Conservation (phyloP, 1,140 invertebrate species). For the Eupeodes corollae region DNA sequence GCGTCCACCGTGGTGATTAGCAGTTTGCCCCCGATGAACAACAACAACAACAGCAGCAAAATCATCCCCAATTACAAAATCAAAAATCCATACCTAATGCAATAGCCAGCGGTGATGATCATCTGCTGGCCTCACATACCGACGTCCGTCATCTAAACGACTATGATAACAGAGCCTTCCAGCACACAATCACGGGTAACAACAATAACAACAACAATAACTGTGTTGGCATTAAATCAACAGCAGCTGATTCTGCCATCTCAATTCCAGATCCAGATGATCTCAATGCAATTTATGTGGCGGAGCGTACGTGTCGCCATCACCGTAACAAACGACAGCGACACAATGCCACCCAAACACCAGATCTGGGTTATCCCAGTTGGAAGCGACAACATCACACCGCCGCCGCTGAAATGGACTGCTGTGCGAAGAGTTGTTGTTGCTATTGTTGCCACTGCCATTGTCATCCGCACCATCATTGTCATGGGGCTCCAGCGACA, state of each 20-base stretch:
- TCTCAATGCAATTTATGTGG: constrained; percentile 4
- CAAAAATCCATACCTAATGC: constrained; percentile 26
- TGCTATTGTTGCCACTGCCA: not conserved
- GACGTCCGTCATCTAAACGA: constrained; percentile 32
- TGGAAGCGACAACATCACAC: not conserved
- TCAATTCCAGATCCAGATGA: not conserved
- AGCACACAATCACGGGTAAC: constrained; percentile 19
- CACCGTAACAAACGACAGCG: constrained; percentile 13
- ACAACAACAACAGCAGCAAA: constrained; percentile 20
- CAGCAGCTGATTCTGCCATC: constrained; percentile 6
- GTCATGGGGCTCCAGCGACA: no score
- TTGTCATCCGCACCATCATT: not conserved
- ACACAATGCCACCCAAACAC: constrained; percentile 32
- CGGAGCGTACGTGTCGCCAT: constrained; percentile 11
- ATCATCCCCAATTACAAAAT: constrained; percentile 5
- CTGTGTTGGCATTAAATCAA: constrained; percentile 2
- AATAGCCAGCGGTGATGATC: constrained; percentile 28
- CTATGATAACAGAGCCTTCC: constrained; percentile 33
- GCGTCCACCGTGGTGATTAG: constrained; percentile 52
- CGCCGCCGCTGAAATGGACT: not conserved
- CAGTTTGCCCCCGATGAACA: constrained; percentile 43
- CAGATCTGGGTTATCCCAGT: not conserved
- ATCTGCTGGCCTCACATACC: constrained; percentile 26
- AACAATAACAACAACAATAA: not conserved
- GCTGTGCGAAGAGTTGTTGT: constrained; percentile 13